Evolutionary conservation across 2,888 invertebrate species (phyloP).

Genomic region (Digitonthophagus gazella): DNA sequence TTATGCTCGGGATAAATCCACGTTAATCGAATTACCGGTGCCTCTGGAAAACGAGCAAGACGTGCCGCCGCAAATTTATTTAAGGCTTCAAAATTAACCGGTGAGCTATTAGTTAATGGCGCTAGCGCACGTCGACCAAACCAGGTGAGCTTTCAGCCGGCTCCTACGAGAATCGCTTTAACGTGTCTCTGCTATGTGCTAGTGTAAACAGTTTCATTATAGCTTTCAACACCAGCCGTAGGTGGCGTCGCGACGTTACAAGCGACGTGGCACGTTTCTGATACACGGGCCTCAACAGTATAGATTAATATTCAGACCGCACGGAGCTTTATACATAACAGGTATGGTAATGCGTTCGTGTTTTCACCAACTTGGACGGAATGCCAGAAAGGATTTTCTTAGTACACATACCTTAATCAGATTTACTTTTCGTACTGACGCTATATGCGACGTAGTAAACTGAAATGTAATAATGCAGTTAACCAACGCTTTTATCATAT

Average conservation of each 20-base stretch:
- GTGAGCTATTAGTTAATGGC: background rate
- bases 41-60: background rate
- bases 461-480: background rate
- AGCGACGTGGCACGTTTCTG: background rate
- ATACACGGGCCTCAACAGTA: background rate
- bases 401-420: background rate
- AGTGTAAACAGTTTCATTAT: conserved; percentile 11
- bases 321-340: background rate
- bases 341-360: background rate
- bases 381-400: background rate
- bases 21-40: background rate
- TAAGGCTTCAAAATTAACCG: background rate
- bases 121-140: background rate
- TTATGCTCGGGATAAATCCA: background rate
- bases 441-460: background rate
- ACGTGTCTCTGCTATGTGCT: background rate
- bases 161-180: background rate
- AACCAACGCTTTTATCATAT: background rate
- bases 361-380: background rate
- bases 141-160: background rate
- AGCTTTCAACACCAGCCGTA: background rate
- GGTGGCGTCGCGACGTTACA: conserved; percentile 4
- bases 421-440: background rate
- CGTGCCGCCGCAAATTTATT: background rate
- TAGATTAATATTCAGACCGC: conserved; percentile 8